Base-by-base conservation (phyloP, 2,888 invertebrate species). In the Physocephala rufipes region DNA sequence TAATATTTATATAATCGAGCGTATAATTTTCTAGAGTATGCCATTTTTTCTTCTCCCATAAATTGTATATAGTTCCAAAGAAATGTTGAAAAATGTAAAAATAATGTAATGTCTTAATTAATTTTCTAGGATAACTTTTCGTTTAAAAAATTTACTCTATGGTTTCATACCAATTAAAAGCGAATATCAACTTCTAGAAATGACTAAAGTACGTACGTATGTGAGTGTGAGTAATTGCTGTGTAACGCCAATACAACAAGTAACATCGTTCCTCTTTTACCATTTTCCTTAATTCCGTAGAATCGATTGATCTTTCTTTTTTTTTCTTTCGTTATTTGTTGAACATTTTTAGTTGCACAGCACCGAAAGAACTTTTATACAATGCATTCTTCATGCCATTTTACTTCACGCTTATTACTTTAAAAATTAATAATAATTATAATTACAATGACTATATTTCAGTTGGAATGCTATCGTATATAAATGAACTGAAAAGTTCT, bases 81-180 rank as follows among this genome's bases (percentile, higher is more conserved):
- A 5, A 2, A 19, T 19, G 16, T 51, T 5, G 5, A 51, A 19
- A 19, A n/a, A 12, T 7, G 5, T 4, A 36, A 36, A 36, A 51
- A 51, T 19, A n/a, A 12, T 16, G 16, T 51, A 51, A 16, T 51
- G 12, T 15, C 58, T 58, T 15, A 24, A 58, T 64, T 64, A 70
- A 64, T 70, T 73, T 72, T 71, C 70, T 82, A 82, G 83, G 83
- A 79, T 79, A 75, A 81, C 81, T 73, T 78, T 82, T 67, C 82
- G 79, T 77, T 79, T 82, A 73, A 80, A 83, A 80, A 82, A 82
- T 78, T 82, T 82, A 69, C 82, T 83, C 77, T 82, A 80, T 77
- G 82, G 82, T 79, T 80, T 82, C 74, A 82, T 82, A 76, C 82
- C 82, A 73, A 80, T 83, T 78, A 80, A 81, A 76, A 79, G 80